These are phyloP conservation scores for Brachionus rubens DNA, from an alignment of 1,140 invertebrate species.

Conservation along the genomic window DNA sequence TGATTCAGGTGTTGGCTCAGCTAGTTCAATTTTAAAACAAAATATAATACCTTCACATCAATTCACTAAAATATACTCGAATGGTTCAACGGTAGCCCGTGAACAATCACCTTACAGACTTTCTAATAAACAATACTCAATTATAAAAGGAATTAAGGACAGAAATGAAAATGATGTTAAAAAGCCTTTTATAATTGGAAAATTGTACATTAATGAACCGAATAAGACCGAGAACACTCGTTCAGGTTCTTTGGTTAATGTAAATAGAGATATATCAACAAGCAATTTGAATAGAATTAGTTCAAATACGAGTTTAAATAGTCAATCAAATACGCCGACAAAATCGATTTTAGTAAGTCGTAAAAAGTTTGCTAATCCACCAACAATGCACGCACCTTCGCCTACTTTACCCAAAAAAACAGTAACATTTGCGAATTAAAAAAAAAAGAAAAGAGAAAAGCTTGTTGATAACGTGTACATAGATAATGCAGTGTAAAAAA, in stretches of 20 bases:
- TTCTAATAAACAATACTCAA: neutral
- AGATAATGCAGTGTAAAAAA: too few species aligned
- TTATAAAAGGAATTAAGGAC: neutral
- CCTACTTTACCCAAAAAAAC: conserved; percentile 12
- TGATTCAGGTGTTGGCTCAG: conserved; percentile 19
- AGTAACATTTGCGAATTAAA: conserved; percentile 21
- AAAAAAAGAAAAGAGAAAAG: neutral
- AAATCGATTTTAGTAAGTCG: conserved; percentile 33
- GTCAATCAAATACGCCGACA: neutral
- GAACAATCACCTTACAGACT: neutral
- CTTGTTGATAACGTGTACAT: neutral
- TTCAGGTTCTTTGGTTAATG: neutral
- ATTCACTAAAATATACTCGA: neutral
- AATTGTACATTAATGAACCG: conserved; percentile 6
- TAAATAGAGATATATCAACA: neutral
- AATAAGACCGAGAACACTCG: neutral
- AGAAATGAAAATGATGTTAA: neutral
- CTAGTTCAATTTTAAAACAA: neutral
- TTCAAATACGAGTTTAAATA: neutral
- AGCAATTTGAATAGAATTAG: neutral
- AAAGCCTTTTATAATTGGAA: neutral
- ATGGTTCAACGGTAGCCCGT: neutral
- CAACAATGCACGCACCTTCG: neutral
- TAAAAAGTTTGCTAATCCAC: conserved; percentile 26
- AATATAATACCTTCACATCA: neutral